Evolutionary conservation across 1,140 invertebrate species (phyloP), one percentile per base, ranked within the genome.

Genomic region (Amyelois transitella): DNA sequence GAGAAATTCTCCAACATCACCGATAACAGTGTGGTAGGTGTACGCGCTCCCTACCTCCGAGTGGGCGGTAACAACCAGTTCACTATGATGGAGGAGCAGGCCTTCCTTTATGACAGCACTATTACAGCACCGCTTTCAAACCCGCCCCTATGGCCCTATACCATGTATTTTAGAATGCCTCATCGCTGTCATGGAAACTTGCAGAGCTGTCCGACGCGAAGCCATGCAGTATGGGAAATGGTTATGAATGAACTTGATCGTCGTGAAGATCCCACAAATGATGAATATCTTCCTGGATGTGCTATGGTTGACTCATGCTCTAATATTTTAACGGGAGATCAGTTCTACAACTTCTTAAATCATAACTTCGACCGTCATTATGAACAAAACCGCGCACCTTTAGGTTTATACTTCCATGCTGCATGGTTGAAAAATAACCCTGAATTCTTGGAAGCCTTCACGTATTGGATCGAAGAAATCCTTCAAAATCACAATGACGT

Each of bases 301-400:
- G 96, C 96, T 64, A 98, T 98, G 97, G 96, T 98, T 1, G 97
- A 99, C 84, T 97, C 96, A 18, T 99, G 97, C 90, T 97, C 96
- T 55, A 98, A 97, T 84, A 97, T 98, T 68, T 90, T 97, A 8
- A 95, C 93, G 21, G 96, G 96, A 17, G 96, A 98, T 72, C 97
- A 98, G 77, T 97, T 98, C 89, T 97, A 97, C 90, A 96, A 96
- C 83, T 98, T 98, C 92, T 90, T 99, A 3, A 96, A 96, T 70
- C 96, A 98, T 90, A 99, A 99, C 76, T 98, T 99, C 81, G 94
- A 98, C 72, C 92, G 97, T 28, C 97, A 98, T 86, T 98, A 98
- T 88, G 93, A 96, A 66, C 95, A 97, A 74, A 98, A 98, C 87
- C 92, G 96, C 43, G 96, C 97, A 3, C 97, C 97, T 0, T 86